Percentiles rank a stretch among this genome's conserved stretches.
Conservation (phyloP, 2,797 vertebrate genomes). For the Sebastes steindachneri region DNA sequence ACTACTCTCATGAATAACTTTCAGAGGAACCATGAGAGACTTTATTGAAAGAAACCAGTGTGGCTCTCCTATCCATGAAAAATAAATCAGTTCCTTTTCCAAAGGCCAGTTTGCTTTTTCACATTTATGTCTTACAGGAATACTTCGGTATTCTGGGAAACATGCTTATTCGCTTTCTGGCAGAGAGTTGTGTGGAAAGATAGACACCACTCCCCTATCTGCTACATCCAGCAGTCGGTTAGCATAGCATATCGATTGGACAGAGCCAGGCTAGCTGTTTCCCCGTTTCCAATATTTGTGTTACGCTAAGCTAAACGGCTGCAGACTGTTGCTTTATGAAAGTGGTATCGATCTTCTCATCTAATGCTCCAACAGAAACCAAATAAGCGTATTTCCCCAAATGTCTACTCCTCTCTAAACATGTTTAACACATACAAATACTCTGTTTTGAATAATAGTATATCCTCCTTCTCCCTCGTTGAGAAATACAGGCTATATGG, state of each 20-base stretch:
- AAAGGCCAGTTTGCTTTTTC: constrained; percentile 4
- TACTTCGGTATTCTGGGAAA: background rate
- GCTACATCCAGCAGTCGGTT: background rate
- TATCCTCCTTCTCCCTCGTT: background rate
- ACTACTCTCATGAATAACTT: constrained; percentile 20
- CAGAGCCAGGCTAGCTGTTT: background rate
- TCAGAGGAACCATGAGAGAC: constrained; percentile 4
- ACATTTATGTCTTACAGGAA: background rate
- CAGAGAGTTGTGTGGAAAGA: background rate
- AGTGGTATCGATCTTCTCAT: background rate
- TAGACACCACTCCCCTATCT: background rate
- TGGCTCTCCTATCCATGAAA: background rate
- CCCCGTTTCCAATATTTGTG: background rate
- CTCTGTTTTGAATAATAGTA: background rate
- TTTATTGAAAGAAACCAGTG: constrained; percentile 15
- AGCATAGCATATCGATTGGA: background rate
- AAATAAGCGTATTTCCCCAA: background rate
- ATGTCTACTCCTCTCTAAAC: background rate
- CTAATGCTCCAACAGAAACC: background rate
- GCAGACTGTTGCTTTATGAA: background rate
- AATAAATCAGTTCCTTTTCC: background rate
- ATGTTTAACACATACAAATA: background rate
- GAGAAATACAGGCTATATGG: background rate
- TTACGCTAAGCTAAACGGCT: background rate
- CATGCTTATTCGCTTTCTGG: background rate